Evolutionary conservation across 1,140 invertebrate genomes (phyloP).

Genomic region (Lordiphosa clarofinis): DNA sequence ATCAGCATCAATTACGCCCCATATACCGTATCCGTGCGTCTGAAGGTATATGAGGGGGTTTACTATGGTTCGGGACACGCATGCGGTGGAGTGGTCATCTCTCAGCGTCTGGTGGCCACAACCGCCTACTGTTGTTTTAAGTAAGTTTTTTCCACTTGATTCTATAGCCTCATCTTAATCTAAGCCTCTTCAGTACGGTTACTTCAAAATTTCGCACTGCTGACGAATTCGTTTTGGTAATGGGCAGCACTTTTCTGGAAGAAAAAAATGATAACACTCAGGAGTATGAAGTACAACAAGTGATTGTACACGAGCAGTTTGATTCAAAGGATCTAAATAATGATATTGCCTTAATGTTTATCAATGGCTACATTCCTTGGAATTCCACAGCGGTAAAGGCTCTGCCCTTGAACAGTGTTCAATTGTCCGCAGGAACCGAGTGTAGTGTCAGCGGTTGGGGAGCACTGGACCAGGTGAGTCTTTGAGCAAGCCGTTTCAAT

Average conservation of each 20-base stretch:
- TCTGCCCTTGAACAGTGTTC: conserved; percentile 18
- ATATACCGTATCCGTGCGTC: conserved; percentile 60
- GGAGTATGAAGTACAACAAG: conserved; percentile 47
- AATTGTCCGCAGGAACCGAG: conserved; percentile 2
- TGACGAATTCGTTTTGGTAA: conserved; percentile 53
- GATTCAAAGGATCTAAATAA: conserved; percentile 27
- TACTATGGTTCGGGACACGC: conserved; percentile 77
- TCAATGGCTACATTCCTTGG: conserved; percentile 60
- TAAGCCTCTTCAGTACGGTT: background rate
- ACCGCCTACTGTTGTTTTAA: conserved; percentile 84
- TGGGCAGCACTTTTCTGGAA: conserved; percentile 42
- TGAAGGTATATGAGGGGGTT: conserved; percentile 28
- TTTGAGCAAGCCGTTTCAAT: too few species aligned
- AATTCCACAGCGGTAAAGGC: conserved; percentile 19
- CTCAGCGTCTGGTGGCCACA: conserved; percentile 82
- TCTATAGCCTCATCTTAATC: fast-evolving
- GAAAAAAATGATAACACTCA: conserved; percentile 25
- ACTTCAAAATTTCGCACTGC: conserved; percentile 25
- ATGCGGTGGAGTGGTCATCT: conserved; percentile 83
- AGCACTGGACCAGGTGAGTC: conserved; percentile 14
- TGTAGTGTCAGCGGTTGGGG: conserved; percentile 65
- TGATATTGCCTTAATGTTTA: conserved; percentile 55
- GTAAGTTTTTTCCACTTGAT: conserved; percentile 22
- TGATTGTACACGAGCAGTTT: conserved; percentile 36
- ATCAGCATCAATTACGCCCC: conserved; percentile 27